phyloP scores from a whole-genome alignment of 1,140 invertebrate species.

The Danaus melanippus region DNA sequence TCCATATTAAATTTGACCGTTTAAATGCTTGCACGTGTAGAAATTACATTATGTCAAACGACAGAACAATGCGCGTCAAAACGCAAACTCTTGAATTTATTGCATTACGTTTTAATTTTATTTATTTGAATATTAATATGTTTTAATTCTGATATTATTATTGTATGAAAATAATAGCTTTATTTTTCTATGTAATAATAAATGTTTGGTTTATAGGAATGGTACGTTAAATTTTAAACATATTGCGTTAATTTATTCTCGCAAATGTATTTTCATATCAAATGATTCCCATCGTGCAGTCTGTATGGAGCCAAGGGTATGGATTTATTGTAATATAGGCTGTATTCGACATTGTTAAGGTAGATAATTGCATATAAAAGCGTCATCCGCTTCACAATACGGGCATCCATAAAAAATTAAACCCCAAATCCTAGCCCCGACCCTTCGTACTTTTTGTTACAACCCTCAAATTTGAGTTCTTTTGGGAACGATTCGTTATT shows the following conservation, averaged over 20 bases:
- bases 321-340: neutral
- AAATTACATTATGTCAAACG: too few species aligned
- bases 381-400: constrained; percentile 9
- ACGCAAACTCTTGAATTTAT: too few species aligned
- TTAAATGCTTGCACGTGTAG: too few species aligned
- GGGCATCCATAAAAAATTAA: constrained; percentile 24
- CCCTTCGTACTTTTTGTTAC: constrained; percentile 49
- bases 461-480: constrained; percentile 30
- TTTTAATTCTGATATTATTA: too few species aligned
- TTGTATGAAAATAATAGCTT: too few species aligned
- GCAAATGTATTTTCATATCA: constrained; percentile 10
- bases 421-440: constrained; percentile 29
- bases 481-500: constrained; percentile 16
- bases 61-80: too few species aligned
- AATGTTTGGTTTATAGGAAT: too few species aligned
- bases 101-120: too few species aligned
- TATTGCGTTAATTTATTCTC: constrained; percentile 14
- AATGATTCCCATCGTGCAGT: constrained; percentile 16
- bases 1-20: too few species aligned
- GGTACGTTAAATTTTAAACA: constrained; percentile 3
- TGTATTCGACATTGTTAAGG: constrained; percentile 18
- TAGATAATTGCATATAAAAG: constrained; percentile 21
- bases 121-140: too few species aligned
- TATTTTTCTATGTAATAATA: too few species aligned
- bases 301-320: constrained; percentile 1